phyloP scores from a whole-genome alignment of 1,140 invertebrate genomes.

The Bombus confusus region DNA sequence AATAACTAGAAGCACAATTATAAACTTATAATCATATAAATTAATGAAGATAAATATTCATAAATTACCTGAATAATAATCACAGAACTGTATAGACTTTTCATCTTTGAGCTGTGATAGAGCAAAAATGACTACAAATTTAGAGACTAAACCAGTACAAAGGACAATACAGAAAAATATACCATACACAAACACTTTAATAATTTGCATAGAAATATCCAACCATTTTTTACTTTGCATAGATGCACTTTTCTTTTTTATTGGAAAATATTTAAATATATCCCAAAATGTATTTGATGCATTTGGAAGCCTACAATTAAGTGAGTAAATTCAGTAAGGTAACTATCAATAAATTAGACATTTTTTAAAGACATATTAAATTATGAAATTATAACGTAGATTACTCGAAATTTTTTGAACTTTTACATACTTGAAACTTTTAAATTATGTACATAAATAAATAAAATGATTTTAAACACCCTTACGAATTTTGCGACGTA shows the following conservation, averaged over 20 bases:
- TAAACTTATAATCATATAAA: conserved; percentile 76
- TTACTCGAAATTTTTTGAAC: neutral
- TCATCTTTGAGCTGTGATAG: conserved; percentile 90
- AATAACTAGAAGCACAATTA: neutral
- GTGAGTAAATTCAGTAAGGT: neutral
- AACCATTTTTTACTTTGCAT: conserved; percentile 92
- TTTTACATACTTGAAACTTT: neutral
- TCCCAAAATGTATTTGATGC: conserved; percentile 94
- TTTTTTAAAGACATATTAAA: neutral
- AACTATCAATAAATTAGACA: neutral
- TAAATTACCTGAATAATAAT: conserved; percentile 87
- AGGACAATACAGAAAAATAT: conserved; percentile 91
- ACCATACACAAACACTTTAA: conserved; percentile 92
- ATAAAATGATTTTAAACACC: neutral
- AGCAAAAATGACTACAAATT: conserved; percentile 92
- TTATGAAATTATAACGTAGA: neutral
- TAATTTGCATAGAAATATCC: conserved; percentile 89
- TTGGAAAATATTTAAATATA: conserved; percentile 92
- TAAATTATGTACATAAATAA: neutral
- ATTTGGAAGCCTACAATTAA: conserved; percentile 64
- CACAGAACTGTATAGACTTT: conserved; percentile 88
- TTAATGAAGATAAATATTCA: neutral
- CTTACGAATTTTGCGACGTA: conserved; percentile 27
- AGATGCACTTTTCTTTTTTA: conserved; percentile 91
- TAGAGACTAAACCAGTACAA: conserved; percentile 89